A percentile compares a stretch with the other conserved stretches of the same genome.
Evolutionary conservation across 2,113 vertebrate genomes (phyloP).

Genomic region (Nothocercus julius): DNA sequence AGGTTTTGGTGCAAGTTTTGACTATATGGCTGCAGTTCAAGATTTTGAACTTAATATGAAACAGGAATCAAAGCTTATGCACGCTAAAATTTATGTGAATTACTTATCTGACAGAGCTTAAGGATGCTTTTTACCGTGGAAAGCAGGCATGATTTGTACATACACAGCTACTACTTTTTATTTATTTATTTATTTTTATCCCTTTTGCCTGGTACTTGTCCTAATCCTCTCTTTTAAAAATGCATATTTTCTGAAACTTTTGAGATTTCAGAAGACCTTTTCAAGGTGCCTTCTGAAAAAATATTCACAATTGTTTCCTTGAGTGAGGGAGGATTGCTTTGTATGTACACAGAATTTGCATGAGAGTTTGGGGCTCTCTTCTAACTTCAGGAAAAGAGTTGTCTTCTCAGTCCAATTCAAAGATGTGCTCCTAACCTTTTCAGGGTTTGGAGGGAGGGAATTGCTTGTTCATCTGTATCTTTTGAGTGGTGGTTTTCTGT

Average conservation of each 20-base stretch:
- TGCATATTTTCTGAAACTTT: neutral
- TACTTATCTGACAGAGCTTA: neutral
- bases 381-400: neutral
- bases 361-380: neutral
- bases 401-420: neutral
- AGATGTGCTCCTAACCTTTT: neutral
- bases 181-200: neutral
- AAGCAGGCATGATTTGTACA: neutral
- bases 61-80: neutral
- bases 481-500: neutral
- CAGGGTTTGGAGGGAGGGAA: neutral
- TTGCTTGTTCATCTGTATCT: neutral
- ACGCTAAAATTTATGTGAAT: neutral
- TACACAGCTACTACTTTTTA: neutral
- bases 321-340: no score
- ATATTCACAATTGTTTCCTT: neutral
- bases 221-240: neutral
- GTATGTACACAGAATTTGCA: neutral
- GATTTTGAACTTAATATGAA: constrained; percentile 16
- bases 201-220: neutral
- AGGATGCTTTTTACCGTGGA: neutral
- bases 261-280: neutral
- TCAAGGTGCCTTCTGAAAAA: neutral
- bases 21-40: neutral
- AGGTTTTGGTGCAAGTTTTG: constrained; percentile 17